Percentiles rank a stretch among this genome's conserved stretches.
Evolutionary conservation across 2,113 vertebrate species (phyloP).

Genomic region (Chinchilla lanigera): DNA sequence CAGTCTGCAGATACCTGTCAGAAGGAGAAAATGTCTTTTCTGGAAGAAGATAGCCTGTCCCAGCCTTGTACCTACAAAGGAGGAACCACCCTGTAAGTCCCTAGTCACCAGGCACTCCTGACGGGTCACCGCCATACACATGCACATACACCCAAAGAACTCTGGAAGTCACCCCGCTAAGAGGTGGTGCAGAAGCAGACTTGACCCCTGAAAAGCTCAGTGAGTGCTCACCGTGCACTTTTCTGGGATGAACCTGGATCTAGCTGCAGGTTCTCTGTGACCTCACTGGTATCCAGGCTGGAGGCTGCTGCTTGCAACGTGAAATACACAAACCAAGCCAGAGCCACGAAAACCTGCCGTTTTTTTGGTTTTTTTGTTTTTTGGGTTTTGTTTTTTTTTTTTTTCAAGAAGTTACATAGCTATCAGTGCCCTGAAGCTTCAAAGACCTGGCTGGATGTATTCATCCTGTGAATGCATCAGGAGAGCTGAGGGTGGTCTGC

Average conservation of each 20-base stretch:
- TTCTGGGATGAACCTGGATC: slow-evolving; percentile 65
- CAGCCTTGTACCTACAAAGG: not conserved
- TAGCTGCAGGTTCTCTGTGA: not conserved
- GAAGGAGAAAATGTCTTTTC: not conserved
- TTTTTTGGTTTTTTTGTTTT: not conserved
- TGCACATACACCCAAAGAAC: not conserved
- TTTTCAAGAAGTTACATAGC: not conserved
- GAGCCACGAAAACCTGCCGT: not conserved
- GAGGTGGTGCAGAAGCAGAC: not conserved
- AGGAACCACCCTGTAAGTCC: not conserved
- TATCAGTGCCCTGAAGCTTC: not conserved
- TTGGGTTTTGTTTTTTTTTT: no score
- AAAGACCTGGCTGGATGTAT: not conserved
- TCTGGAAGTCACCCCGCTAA: not conserved
- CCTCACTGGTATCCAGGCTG: not conserved
- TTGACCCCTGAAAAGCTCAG: no score
- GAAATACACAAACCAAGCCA: not conserved
- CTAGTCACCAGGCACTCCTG: not conserved
- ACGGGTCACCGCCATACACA: not conserved
- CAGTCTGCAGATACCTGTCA: not conserved
- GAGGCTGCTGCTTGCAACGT: not conserved
- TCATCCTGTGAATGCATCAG: not conserved
- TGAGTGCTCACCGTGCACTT: not conserved
- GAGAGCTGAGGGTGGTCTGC: not conserved
- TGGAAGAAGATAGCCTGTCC: not conserved